Base-by-base conservation (phyloP, 2,797 vertebrate species). In the Malacoraja senta region DNA sequence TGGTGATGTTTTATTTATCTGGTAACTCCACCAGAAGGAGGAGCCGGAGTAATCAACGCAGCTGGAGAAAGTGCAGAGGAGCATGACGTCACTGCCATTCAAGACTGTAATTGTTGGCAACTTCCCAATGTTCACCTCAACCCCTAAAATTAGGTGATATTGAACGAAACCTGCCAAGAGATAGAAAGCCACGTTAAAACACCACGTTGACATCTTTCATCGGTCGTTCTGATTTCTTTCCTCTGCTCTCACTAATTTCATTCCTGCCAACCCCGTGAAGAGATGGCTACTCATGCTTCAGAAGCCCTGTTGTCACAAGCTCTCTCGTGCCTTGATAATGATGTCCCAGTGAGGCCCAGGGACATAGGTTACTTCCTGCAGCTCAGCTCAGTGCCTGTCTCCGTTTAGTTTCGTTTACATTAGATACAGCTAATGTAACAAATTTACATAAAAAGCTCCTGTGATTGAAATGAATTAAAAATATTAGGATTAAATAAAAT, bases 61-160 rank as follows among this genome's bases (percentile, higher is more conserved):
- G 95, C 97, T 98, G 94, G 93, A 93, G 94, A 99, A 99, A 81
- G 77, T 94, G 94, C 98, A 99, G 90, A 98, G 98, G 94, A 99
- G 95, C 90, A 98, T 96, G 53, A 99, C 96, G 0, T 98, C 96
- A 2, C 98, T 97, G 94, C 98, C 98, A 1, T 99, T 99, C 95
- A 98, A 96, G 0, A 97, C 98, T 72, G 96, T 97, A 63, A 99
- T 93, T 0, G 94, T 95, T 63, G 96, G 94, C 74, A 98, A 96
- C 95, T 99, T 99, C 68, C 97, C 98, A 93, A 98, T 98, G 0
- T 97, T 96, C 58, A 99, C 97, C 95, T 99, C 99, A 96, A 99
- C 93, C 12, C 97, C 88, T 0, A 95, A 88, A 81, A 94, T 68
- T 0, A 93, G 94, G 19, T 96, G 96, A 0, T 97, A 95, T 93